Base-by-base conservation (phyloP, 2,797 vertebrate species). In the Thripadectes ignobilis region DNA sequence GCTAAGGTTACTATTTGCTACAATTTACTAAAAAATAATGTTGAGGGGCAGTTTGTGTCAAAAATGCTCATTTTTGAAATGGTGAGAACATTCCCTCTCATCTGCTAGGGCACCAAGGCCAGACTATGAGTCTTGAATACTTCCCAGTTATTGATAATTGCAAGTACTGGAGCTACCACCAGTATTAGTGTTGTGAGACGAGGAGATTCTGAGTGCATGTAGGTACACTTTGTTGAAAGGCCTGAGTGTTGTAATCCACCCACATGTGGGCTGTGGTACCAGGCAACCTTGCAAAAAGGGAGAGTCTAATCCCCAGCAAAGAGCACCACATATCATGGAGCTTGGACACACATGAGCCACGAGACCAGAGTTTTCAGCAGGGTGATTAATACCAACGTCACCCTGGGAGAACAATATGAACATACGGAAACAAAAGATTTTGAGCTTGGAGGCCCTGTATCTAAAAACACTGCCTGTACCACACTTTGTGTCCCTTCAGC, bases 261-360 rank as follows among this genome's bases (percentile, higher is more conserved):
- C 45, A 48, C 6, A 0, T 0, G 0, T 14, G 65, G 39, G 43
- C 48, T 88, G 62, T 88, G 73, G 51, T 38, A 15, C n/a, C 1
- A 3, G 48, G 19, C 17, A 90, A 41, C 69, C 46, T 46, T 86
- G 58, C 19, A 62, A 21, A 43, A 51, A 68, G 12, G 36, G 39
- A 58, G 46, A 62, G 26, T 59, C 49, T 32, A 15, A 58, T 34
- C 38, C 29, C 27, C 61, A 62, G 54, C 11, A 94, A 78, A 43
- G n/a, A 88, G 36, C 3, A 2, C 23, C 10, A 2, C 30, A 43
- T 43, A 3, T 39, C 38, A 3, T 14, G 55, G 57, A 72, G 46
- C 58, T 86, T 49, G 63, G 76, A 43, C 38, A 54, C 49, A 27
- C 62, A 55, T 52, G 48, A 96, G 36, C 46, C 43, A 34, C 0